Conservation (phyloP, 35 echinoderm and acorn worm species). For the Acanthaster planci region DNA sequence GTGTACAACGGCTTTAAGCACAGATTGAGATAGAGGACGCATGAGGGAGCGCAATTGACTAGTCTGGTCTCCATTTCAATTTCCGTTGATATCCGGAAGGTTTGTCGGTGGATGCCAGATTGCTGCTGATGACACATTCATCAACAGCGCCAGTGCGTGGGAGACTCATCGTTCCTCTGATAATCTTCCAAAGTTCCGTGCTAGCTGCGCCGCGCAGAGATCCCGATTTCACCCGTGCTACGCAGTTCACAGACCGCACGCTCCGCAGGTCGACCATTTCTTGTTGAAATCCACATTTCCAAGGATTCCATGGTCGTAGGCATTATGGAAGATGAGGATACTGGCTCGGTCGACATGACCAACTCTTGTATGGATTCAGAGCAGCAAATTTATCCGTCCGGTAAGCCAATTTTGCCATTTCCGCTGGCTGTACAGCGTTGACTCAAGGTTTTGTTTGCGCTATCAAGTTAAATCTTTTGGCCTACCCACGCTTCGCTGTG, state of each 20-base stretch:
- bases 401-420: no score
- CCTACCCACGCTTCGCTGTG: not conserved
- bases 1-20: not conserved
- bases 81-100: not conserved
- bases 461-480: not conserved
- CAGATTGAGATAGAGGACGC: constrained; percentile 1
- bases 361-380: constrained; percentile 16
- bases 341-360: constrained; percentile 7
- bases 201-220: no score
- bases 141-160: constrained; percentile 1
- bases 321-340: constrained; percentile 7
- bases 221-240: no score
- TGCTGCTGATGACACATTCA: constrained; percentile 14
- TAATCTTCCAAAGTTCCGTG: no score
- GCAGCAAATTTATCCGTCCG: not conserved
- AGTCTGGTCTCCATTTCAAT: not conserved
- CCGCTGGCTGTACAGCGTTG: not conserved
- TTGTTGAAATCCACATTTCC: no score
- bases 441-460: not conserved
- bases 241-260: no score
- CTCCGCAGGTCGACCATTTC: no score
- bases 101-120: constrained; percentile 4
- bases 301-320: not conserved
- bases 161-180: not conserved
- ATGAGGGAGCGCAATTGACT: not conserved